A percentile compares a stretch with the other conserved stretches of the same genome.
These are phyloP conservation scores for Rhynchophorus ferrugineus DNA, from an alignment of 1,140 invertebrate species.

Conservation along the genomic window DNA sequence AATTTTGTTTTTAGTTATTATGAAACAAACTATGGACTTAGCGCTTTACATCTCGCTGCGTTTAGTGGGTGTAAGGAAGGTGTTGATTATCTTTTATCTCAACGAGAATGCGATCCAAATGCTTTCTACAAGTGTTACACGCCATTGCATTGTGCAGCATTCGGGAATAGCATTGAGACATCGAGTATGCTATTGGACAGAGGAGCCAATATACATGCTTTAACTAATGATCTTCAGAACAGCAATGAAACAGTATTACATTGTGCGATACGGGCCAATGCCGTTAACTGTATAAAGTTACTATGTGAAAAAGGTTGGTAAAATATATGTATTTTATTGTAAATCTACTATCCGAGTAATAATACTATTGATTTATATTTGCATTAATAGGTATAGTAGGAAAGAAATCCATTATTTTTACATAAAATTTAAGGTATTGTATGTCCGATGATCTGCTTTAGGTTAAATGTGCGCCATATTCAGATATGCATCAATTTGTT, in stretches of 20 bases:
- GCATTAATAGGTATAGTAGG: too few relatives aligned
- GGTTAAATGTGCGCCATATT: too few relatives aligned
- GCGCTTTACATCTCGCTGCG: conserved; percentile 62
- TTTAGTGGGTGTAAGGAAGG: conserved; percentile 66
- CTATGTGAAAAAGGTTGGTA: conserved; percentile 53
- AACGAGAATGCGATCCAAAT: conserved; percentile 57
- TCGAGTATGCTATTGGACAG: conserved; percentile 59
- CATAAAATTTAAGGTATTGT: too few relatives aligned
- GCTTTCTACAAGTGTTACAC: conserved; percentile 57
- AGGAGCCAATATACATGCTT: conserved; percentile 48
- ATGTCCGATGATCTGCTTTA: too few relatives aligned
- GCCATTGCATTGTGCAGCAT: conserved; percentile 71
- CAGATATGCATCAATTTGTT: too few relatives aligned
- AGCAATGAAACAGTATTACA: conserved; percentile 67
- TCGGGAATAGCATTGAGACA: conserved; percentile 64
- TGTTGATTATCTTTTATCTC: conserved; percentile 54
- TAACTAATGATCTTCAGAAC: conserved; percentile 48
- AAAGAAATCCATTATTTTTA: too few relatives aligned
- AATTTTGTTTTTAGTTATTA: conserved; percentile 47
- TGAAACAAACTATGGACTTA: conserved; percentile 58
- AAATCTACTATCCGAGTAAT: too few relatives aligned
- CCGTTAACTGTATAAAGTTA: conserved; percentile 60
- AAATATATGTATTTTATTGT: too few relatives aligned
- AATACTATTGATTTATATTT: too few relatives aligned
- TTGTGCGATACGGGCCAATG: conserved; percentile 64